Evolutionary conservation across 1,140 invertebrate species (phyloP).

Genomic region (Tetragonula clypearis): DNA sequence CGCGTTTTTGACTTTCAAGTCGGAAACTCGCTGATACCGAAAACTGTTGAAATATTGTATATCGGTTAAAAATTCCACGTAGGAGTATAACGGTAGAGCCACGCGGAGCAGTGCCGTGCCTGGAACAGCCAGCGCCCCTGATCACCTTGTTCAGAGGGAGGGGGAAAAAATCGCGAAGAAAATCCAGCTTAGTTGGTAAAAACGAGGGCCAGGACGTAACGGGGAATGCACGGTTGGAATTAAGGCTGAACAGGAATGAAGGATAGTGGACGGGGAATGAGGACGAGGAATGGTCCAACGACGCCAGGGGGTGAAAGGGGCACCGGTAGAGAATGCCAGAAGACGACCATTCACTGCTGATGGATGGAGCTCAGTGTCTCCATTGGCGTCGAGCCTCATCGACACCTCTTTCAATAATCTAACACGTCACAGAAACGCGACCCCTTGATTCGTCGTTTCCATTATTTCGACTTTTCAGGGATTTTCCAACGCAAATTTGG

Average conservation of each 20-base stretch:
- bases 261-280: slow-evolving; percentile 65
- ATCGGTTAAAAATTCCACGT: neutral
- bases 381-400: slow-evolving; percentile 64
- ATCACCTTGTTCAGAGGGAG: slow-evolving; percentile 1
- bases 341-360: slow-evolving; percentile 72
- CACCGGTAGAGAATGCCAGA: slow-evolving; percentile 68
- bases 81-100: neutral
- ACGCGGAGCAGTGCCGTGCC: neutral
- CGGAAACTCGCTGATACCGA: too few species aligned
- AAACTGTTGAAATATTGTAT: too few species aligned
- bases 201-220: slow-evolving; percentile 51
- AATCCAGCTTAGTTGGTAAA: slow-evolving; percentile 31
- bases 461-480: too few species aligned
- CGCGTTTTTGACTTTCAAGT: too few species aligned
- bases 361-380: slow-evolving; percentile 67
- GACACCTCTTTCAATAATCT: neutral
- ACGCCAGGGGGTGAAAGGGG: slow-evolving; percentile 45
- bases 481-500: too few species aligned
- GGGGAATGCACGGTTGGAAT: slow-evolving; percentile 66
- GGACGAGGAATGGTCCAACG: slow-evolving; percentile 66
- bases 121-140: neutral
- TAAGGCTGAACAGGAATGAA: slow-evolving; percentile 68
- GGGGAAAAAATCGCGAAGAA: slow-evolving; percentile 42
- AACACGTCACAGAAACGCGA: neutral
- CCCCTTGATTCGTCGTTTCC: too few species aligned